phyloP scores from a whole-genome alignment of 2,888 invertebrate genomes.

The Pegoplata infirma region DNA sequence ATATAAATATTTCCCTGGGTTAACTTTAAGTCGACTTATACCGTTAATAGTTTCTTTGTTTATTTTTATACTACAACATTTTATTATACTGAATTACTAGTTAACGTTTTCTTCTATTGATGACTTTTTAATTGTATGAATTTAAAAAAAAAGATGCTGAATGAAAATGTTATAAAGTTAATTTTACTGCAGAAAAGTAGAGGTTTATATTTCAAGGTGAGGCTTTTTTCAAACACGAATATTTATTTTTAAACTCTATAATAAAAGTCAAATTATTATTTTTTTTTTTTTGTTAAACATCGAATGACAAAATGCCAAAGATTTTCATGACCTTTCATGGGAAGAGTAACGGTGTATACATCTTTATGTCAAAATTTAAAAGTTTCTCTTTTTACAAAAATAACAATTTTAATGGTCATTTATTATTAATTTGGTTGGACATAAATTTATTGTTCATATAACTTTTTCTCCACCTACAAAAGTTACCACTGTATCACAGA shows the following conservation, averaged over 20 bases:
- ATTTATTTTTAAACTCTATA: background rate
- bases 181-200: background rate
- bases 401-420: too few relatives aligned
- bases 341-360: too few relatives aligned
- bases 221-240: background rate
- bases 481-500: too few relatives aligned
- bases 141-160: background rate
- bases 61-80: too few relatives aligned
- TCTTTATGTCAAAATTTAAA: too few relatives aligned
- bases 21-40: too few relatives aligned
- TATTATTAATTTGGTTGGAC: too few relatives aligned
- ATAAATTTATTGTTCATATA: too few relatives aligned
- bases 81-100: background rate
- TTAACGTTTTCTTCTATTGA: conserved; percentile 18
- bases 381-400: too few relatives aligned
- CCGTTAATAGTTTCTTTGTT: too few relatives aligned
- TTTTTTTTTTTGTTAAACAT: background rate
- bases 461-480: too few relatives aligned
- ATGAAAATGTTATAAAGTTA: background rate
- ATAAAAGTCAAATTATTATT: background rate
- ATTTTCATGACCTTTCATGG: background rate
- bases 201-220: background rate
- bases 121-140: conserved; percentile 19
- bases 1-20: too few relatives aligned
- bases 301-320: background rate